A percentile compares a stretch with the other conserved stretches of the same genome.
These are phyloP conservation scores for Prionailurus viverrinus DNA, from an alignment of 2,113 vertebrate genomes.

Conservation along the genomic window DNA sequence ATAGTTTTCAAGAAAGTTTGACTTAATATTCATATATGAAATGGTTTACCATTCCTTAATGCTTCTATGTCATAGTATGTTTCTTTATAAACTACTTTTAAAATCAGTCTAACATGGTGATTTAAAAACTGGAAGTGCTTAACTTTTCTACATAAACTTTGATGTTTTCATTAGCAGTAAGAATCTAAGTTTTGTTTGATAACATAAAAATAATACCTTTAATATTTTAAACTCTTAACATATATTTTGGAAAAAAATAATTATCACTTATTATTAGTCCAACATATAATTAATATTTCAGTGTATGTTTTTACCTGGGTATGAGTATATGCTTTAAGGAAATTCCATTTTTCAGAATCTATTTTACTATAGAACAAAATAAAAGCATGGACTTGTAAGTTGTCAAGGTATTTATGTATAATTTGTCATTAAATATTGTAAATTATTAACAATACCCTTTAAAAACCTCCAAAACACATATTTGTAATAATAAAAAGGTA, in stretches of 20 bases:
- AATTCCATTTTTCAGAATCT: neutral
- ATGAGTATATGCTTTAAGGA: neutral
- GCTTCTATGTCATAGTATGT: neutral
- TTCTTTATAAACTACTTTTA: neutral
- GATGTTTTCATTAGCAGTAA: neutral
- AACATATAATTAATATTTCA: neutral
- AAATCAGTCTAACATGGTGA: neutral
- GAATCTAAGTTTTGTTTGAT: neutral
- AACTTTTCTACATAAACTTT: neutral
- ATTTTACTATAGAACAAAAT: neutral
- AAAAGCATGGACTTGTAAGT: neutral
- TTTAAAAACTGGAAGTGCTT: neutral
- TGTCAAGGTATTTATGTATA: neutral
- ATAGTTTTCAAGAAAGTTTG: slow-evolving; percentile 57
- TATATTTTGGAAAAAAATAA: neutral
- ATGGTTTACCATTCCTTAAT: slow-evolving; percentile 27
- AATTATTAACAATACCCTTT: neutral
- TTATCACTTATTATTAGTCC: neutral
- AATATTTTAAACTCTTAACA: neutral
- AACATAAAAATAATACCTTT: neutral
- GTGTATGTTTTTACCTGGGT: neutral
- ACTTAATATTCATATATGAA: slow-evolving; percentile 51
- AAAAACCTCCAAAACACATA: neutral
- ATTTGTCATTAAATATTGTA: neutral
- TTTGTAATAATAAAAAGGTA: neutral